A percentile compares a stretch with the other conserved stretches of the same genome.
Conservation (phyloP, 2,113 vertebrate genomes). For the Hippocampus mohnikei region DNA sequence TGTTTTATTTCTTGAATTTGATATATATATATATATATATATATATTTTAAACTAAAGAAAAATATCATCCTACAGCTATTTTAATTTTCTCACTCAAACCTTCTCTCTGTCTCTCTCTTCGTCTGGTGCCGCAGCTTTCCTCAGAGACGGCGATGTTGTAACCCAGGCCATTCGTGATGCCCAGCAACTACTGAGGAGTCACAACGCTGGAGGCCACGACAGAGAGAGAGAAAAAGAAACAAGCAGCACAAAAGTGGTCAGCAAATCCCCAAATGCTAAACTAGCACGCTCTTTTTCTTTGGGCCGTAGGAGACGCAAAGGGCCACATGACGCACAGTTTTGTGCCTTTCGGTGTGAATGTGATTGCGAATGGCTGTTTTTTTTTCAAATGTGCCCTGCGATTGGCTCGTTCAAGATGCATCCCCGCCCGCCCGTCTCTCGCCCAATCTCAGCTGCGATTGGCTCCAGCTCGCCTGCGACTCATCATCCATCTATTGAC, state of each 20-base stretch:
- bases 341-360: background rate
- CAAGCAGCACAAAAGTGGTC: constrained; percentile 79
- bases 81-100: background rate
- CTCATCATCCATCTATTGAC: too few species aligned
- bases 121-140: constrained; percentile 75
- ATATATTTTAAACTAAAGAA: too few species aligned
- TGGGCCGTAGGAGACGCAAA: background rate
- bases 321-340: too few species aligned
- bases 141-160: constrained; percentile 91
- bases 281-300: background rate
- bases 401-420: background rate
- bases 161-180: constrained; percentile 92
- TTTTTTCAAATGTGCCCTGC: too few species aligned
- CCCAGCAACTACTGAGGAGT: constrained; percentile 87
- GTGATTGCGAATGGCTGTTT: background rate
- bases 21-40: too few species aligned
- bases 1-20: too few species aligned
- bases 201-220: constrained; percentile 63
- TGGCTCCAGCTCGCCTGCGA: too few species aligned
- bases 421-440: too few species aligned
- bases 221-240: constrained; percentile 60
- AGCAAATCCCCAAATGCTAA: constrained; percentile 9
- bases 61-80: too few species aligned
- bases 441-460: too few species aligned
- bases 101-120: background rate